phyloP scores from a whole-genome alignment of 2,797 vertebrate genomes.

The Hemitrygon akajei region DNA sequence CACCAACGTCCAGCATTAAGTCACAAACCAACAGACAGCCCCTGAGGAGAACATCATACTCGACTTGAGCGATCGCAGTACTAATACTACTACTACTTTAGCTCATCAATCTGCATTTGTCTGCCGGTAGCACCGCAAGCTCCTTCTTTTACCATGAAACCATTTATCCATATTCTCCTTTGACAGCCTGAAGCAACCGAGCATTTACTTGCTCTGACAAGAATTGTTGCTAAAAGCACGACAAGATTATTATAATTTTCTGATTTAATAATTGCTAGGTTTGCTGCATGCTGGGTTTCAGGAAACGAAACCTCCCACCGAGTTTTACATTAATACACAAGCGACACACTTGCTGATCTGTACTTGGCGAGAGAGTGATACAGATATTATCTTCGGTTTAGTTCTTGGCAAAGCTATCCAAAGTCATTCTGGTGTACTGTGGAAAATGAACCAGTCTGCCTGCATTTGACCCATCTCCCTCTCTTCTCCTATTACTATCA shows the following conservation, averaged over 20 bases:
- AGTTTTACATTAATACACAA: constrained; percentile 18
- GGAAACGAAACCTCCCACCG: neutral
- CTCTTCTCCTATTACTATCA: too few species aligned
- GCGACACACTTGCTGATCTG: constrained; percentile 7
- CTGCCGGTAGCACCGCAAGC: neutral
- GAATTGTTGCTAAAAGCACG: constrained; percentile 22
- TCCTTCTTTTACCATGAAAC: neutral
- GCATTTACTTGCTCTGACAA: constrained; percentile 4
- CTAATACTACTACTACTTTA: neutral
- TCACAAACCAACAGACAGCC: too few species aligned
- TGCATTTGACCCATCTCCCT: too few species aligned
- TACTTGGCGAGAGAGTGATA: neutral
- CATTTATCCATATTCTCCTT: neutral
- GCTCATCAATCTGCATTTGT: neutral
- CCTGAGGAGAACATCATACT: too few species aligned
- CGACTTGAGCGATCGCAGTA: too few species aligned
- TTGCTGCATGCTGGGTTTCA: neutral
- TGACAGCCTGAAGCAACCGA: neutral
- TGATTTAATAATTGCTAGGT: constrained; percentile 34
- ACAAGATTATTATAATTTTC: constrained; percentile 33
- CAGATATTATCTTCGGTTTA: constrained; percentile 17
- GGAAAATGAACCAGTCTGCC: too few species aligned
- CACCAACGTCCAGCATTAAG: too few species aligned
- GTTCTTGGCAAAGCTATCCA: neutral
- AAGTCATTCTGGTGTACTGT: neutral